phyloP scores from a whole-genome alignment of 2,888 invertebrate species.

The Cryptops parisi region DNA sequence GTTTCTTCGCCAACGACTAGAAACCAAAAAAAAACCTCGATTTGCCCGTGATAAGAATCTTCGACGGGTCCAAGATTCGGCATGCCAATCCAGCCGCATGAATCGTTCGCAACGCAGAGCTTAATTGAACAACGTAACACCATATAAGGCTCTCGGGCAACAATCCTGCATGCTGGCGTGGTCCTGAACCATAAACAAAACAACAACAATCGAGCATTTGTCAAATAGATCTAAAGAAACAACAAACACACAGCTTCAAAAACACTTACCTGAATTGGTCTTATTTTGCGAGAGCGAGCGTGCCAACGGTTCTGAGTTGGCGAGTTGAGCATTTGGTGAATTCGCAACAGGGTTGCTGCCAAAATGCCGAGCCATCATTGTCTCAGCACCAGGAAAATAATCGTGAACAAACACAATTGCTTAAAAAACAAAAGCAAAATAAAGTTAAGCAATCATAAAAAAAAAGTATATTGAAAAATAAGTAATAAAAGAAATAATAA shows the following conservation, averaged over 20 bases:
- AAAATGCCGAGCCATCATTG: slow-evolving; percentile 73
- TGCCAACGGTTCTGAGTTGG: not conserved
- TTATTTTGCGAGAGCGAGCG: slow-evolving; percentile 5
- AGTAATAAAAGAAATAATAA: not conserved
- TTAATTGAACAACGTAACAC: slow-evolving; percentile 90
- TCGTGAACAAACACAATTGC: slow-evolving; percentile 94
- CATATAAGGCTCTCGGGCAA: slow-evolving; percentile 85
- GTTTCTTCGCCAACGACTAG: too few species aligned
- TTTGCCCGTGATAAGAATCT: slow-evolving; percentile 66
- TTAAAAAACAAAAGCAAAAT: slow-evolving; percentile 34
- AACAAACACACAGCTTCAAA: not conserved
- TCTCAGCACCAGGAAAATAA: slow-evolving; percentile 81
- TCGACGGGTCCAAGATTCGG: slow-evolving; percentile 78
- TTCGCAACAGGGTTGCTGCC: slow-evolving; percentile 20
- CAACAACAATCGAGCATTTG: not conserved
- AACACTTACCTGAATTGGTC: not conserved
- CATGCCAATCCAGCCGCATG: slow-evolving; percentile 64
- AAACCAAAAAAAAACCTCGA: slow-evolving; percentile 20
- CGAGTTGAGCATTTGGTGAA: not conserved
- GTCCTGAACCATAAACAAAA: slow-evolving; percentile 4
- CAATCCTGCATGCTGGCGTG: slow-evolving; percentile 39
- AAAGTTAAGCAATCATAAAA: not conserved
- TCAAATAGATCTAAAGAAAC: too few species aligned
- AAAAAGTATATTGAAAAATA: slow-evolving; percentile 10
- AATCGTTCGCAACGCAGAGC: slow-evolving; percentile 78